These are phyloP conservation scores for Autographa gamma DNA, from an alignment of 2,888 invertebrate genomes.

Conservation along the genomic window DNA sequence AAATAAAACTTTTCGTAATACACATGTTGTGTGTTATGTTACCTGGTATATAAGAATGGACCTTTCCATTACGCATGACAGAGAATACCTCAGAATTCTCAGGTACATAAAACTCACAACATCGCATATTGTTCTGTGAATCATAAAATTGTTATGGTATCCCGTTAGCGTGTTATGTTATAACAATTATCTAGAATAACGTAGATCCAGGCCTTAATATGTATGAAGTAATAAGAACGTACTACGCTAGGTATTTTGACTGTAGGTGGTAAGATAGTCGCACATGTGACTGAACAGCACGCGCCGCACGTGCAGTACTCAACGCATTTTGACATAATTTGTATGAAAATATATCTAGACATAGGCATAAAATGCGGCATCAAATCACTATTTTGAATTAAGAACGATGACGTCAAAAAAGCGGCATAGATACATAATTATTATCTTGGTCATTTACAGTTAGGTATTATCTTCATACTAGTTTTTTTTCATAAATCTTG, in stretches of 20 bases:
- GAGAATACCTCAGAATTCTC: neutral
- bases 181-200: neutral
- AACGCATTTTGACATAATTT: too few species aligned
- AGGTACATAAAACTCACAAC: neutral
- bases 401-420: too few species aligned
- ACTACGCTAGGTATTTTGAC: neutral
- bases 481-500: too few species aligned
- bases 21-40: neutral
- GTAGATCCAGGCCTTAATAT: neutral
- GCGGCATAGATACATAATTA: too few species aligned
- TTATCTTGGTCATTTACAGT: too few species aligned
- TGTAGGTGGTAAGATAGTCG: too few species aligned
- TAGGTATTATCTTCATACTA: too few species aligned
- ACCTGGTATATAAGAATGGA: neutral
- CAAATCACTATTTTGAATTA: too few species aligned
- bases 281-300: too few species aligned
- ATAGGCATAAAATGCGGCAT: too few species aligned
- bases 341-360: too few species aligned
- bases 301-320: too few species aligned
- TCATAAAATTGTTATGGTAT: slow-evolving; percentile 5
- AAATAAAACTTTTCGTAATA: neutral
- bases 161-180: slow-evolving; percentile 1
- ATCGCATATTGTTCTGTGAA: slow-evolving; percentile 3
- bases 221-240: neutral
- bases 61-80: neutral